A percentile compares a stretch with the other conserved stretches of the same genome.
Evolutionary conservation across 2,888 invertebrate genomes (phyloP).

Genomic region (Aleiodes leptofemur): DNA sequence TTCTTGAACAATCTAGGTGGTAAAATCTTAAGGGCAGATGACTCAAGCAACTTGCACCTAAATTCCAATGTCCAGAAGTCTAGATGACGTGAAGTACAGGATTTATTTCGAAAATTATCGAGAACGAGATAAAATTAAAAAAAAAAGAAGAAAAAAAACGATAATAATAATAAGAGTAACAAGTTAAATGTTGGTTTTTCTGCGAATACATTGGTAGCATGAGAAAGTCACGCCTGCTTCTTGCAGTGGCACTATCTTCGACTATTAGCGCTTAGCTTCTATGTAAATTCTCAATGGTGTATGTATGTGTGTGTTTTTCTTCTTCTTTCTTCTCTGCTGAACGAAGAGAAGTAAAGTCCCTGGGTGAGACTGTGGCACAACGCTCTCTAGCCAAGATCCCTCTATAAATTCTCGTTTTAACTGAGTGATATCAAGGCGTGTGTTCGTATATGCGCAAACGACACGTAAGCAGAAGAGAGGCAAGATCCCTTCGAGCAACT

Average conservation of each 20-base stretch:
- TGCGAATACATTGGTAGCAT: no score
- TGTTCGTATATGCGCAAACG: conserved; percentile 43
- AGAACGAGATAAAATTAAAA: no score
- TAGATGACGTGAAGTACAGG: no score
- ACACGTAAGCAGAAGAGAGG: conserved; percentile 30
- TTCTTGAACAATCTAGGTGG: neutral
- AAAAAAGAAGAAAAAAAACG: no score
- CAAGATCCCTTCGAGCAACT: conserved; percentile 14
- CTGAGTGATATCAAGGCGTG: conserved; percentile 50
- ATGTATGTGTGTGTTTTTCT: no score
- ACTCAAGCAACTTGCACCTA: no score
- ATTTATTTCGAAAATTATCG: no score
- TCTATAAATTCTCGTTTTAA: conserved; percentile 50
- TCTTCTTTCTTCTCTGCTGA: conserved; percentile 52
- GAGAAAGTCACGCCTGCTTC: conserved; percentile 50
- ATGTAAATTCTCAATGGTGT: conserved; percentile 52
- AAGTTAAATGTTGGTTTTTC: no score
- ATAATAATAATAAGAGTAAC: no score
- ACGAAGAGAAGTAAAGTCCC: conserved; percentile 47
- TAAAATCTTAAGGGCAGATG: no score
- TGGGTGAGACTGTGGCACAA: conserved; percentile 48
- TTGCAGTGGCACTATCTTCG: conserved; percentile 16
- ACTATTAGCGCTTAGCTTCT: conserved; percentile 29
- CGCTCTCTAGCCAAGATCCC: conserved; percentile 51
- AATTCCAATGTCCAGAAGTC: no score